Evolutionary conservation across 2,113 vertebrate genomes (phyloP).

Genomic region (Odontesthes bonariensis): DNA sequence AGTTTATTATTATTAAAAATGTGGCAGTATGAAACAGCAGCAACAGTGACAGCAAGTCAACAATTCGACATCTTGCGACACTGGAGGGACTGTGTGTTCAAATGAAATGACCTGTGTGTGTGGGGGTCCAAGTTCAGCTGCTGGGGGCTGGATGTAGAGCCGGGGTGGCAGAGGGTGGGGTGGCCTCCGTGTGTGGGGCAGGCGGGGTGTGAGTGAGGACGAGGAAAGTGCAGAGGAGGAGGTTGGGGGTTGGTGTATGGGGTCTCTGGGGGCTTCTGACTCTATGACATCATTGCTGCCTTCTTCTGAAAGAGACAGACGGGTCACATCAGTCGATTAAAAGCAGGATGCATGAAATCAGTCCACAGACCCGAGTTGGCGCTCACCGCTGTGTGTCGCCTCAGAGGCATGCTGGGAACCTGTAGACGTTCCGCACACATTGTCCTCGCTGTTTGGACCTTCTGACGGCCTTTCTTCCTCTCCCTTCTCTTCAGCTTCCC

Average conservation of each 20-base stretch:
- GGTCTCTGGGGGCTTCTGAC: conserved; percentile 85
- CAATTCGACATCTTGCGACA: no score
- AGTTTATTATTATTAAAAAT: no score
- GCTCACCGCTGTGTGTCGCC: conserved; percentile 87
- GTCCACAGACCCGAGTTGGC: accelerated
- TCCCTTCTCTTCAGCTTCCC: conserved; percentile 88
- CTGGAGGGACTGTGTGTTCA: not conserved
- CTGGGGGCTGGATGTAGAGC: conserved; percentile 94
- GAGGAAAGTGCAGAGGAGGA: conserved; percentile 83
- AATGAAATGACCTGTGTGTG: conserved; percentile 85
- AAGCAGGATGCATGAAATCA: not conserved
- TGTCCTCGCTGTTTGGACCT: conserved; percentile 88
- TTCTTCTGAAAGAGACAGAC: conserved; percentile 80
- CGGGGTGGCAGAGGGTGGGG: conserved; percentile 92
- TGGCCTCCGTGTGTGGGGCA: conserved; percentile 89
- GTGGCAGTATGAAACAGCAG: no score
- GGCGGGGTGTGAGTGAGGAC: conserved; percentile 85
- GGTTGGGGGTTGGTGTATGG: conserved; percentile 74
- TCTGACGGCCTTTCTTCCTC: conserved; percentile 88
- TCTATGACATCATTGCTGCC: conserved; percentile 80
- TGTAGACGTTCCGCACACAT: conserved; percentile 83
- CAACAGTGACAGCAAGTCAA: no score
- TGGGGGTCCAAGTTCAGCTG: conserved; percentile 91
- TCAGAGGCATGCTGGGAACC: conserved; percentile 84
- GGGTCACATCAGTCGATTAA: not conserved